phyloP scores from a whole-genome alignment of 2,888 invertebrate genomes.

The Steinernema scapterisci region DNA sequence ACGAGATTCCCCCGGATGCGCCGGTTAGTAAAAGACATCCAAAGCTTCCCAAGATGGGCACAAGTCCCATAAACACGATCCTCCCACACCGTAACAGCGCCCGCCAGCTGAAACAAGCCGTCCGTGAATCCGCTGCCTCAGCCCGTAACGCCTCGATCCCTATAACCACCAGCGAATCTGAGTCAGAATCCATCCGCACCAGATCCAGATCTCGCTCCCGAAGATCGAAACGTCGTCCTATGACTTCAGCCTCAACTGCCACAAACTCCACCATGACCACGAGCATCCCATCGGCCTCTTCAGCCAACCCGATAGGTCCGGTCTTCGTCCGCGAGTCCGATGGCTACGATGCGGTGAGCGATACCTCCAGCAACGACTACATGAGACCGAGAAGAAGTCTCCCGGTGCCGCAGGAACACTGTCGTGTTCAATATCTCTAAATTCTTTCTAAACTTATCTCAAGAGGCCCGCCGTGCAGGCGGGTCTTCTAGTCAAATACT shows the following conservation, averaged over 20 bases:
- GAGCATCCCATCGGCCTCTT: background rate
- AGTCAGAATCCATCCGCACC: background rate
- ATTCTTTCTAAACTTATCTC: background rate
- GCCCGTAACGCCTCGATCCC: conserved; percentile 18
- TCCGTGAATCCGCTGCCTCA: background rate
- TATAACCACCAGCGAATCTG: conserved; percentile 14
- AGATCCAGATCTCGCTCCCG: conserved; percentile 19
- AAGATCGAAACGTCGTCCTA: background rate
- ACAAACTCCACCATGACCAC: background rate
- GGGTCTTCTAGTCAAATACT: conserved; percentile 23
- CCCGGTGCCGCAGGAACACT: conserved; percentile 30
- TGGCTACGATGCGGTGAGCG: conserved; percentile 7
- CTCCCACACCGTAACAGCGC: conserved; percentile 3
- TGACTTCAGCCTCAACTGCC: background rate
- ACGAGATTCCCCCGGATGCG: background rate
- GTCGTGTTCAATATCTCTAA: conserved; percentile 25
- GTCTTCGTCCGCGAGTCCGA: background rate
- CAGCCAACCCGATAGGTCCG: background rate
- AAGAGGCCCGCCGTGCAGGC: background rate
- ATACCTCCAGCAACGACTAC: conserved; percentile 21
- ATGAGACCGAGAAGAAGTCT: conserved; percentile 11
- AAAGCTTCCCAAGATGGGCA: conserved; percentile 8
- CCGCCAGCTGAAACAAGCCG: conserved; percentile 11
- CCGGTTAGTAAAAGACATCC: background rate
- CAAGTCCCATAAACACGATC: conserved; percentile 12